These are phyloP conservation scores for Daktulosphaira vitifoliae DNA, from an alignment of 1,140 invertebrate species.

Conservation along the genomic window DNA sequence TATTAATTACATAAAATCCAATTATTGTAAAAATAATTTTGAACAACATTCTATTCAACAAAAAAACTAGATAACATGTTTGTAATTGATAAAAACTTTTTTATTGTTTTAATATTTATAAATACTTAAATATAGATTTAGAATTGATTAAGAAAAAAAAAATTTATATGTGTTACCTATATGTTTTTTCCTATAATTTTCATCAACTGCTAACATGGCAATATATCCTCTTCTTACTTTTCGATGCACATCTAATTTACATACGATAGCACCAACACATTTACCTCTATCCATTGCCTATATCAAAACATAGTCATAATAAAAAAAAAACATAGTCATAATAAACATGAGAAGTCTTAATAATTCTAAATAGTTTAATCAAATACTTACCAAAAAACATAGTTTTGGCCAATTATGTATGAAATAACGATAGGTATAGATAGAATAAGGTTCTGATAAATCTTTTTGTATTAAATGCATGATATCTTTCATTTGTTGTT, in stretches of 20 bases:
- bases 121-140: no score
- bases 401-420: constrained; percentile 99
- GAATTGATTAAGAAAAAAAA: no score
- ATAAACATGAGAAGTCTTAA: neutral
- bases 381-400: constrained; percentile 78
- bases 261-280: constrained; percentile 95
- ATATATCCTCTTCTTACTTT: constrained; percentile 94
- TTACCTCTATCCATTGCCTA: constrained; percentile 71
- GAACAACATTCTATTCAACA: no score
- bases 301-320: constrained; percentile 36
- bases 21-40: no score
- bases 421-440: constrained; percentile 99
- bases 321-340: constrained; percentile 22
- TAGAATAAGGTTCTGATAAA: constrained; percentile 98
- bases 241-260: constrained; percentile 91
- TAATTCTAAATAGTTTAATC: neutral
- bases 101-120: no score
- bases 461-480: constrained; percentile 98
- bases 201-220: constrained; percentile 96
- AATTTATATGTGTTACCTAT: constrained; percentile 69
- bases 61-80: no score
- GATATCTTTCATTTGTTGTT: constrained; percentile 89
- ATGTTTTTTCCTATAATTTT: constrained; percentile 86
- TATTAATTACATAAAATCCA: no score
- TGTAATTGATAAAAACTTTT: no score